A percentile compares a stretch with the other conserved stretches of the same genome.
Conservation (phyloP, 2,797 vertebrate genomes). For the Microctenopoma steveboyesi region DNA sequence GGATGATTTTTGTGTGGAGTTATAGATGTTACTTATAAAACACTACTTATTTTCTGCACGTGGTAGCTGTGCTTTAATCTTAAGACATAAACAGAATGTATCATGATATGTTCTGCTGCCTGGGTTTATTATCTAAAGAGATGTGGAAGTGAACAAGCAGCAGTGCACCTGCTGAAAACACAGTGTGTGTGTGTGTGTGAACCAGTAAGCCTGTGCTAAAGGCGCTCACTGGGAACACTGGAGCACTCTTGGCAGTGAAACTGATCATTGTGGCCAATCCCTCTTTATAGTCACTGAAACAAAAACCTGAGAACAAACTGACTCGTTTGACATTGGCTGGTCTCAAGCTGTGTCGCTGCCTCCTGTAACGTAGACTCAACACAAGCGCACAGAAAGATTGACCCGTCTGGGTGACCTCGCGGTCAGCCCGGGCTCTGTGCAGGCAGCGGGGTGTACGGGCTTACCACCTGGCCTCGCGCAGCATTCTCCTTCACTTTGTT, state of each 20-base stretch:
- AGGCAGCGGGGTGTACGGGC: constrained; percentile 27
- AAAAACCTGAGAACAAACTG: constrained; percentile 44
- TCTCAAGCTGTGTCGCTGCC: constrained; percentile 32
- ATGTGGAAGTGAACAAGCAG: background rate
- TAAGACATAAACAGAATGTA: too few species aligned
- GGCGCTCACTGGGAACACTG: constrained; percentile 5
- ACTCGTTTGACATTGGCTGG: constrained; percentile 59
- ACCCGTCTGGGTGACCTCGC: constrained; percentile 20
- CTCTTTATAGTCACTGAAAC: constrained; percentile 43
- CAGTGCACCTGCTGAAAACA: background rate
- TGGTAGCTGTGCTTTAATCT: too few species aligned
- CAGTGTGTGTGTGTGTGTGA: background rate
- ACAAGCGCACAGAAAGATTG: constrained; percentile 34
- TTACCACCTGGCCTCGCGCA: constrained; percentile 39
- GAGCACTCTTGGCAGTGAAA: constrained; percentile 27
- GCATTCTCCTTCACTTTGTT: constrained; percentile 36
- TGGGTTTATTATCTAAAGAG: background rate
- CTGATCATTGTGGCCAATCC: constrained; percentile 18
- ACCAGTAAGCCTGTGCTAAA: constrained; percentile 12
- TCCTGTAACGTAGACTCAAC: constrained; percentile 48
- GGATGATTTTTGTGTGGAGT: too few species aligned
- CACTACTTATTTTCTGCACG: too few species aligned
- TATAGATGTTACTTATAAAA: too few species aligned
- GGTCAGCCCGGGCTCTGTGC: constrained; percentile 23
- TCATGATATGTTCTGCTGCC: background rate